Evolutionary conservation across 2,888 invertebrate genomes (phyloP).

Genomic region (Norana najaformis): DNA sequence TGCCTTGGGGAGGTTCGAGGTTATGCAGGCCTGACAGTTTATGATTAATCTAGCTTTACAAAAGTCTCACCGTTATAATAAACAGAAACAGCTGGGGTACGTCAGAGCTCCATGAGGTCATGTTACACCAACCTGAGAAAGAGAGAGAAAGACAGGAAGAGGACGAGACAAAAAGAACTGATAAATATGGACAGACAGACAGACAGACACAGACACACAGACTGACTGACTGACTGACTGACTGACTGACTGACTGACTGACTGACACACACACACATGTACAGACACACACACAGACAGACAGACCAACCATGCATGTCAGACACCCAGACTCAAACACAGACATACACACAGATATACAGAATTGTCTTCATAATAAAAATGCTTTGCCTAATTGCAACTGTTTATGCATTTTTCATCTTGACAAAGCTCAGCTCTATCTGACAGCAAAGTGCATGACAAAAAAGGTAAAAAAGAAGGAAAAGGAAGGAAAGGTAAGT

Average conservation of each 20-base stretch:
- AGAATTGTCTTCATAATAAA: neutral
- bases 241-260: neutral
- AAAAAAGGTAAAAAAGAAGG: neutral
- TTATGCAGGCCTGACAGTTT: neutral
- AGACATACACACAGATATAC: too few species aligned
- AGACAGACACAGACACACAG: neutral
- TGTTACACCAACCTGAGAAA: neutral
- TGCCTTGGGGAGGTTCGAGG: neutral
- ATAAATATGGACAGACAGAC: neutral
- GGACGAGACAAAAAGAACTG: too few species aligned
- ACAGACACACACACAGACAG: too few species aligned
- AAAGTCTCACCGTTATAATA: slow-evolving; percentile 5
- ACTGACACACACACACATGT: neutral
- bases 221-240: neutral
- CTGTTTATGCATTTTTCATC: neutral
- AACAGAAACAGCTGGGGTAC: slow-evolving; percentile 5
- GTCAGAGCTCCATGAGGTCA: neutral
- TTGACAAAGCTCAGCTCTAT: neutral
- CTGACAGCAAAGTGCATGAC: neutral
- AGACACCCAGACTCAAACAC: too few species aligned
- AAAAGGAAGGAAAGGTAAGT: neutral
- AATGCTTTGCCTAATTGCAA: neutral
- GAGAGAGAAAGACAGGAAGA: neutral
- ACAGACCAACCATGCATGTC: neutral
- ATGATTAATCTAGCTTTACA: slow-evolving; percentile 17